Base-by-base conservation (phyloP, 2,797 vertebrate species). In the Hozukius guyotensis region DNA sequence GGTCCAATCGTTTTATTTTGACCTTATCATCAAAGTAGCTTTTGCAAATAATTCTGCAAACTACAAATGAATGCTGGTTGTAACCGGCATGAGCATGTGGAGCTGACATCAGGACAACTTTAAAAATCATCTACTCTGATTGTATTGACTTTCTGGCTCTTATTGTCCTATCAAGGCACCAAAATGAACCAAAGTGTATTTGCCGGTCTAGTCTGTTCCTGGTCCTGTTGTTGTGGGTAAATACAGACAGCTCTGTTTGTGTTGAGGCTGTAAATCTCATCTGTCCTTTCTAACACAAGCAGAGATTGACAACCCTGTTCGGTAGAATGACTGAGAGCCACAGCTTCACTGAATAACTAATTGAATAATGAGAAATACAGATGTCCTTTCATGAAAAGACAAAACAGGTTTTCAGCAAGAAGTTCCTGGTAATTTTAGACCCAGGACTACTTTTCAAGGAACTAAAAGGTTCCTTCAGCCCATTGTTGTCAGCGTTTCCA, bases 251-350 rank as follows among this genome's bases (percentile, higher is more conserved):
- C 70, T 82, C 10, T 78, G 69, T 86, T 85, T 85, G 76, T 53
- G 74, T 77, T 56, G 59, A 63, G 27, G 55, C 82, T 80, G 82
- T 88, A 82, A 66, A 69, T 85, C 24, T 70, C 38, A 31, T 87
- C 78, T 66, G 53, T 75, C 38, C 42, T 77, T 57, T 59, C 59
- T 79, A 85, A 87, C 52, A 76, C 11, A 5, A 63, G 73, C 63
- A 32, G 82, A 85, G 76, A 91, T 73, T 79, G 74, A 89, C 80
- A 84, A 29, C 57, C 64, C 72, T 87, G 83, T 91, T 87, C 86
- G 84, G 68, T 75, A 72, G 67, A 85, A 73, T 85, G 70, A 83
- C 82, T 85, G 78, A 77, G 67, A 83, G 82, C 80, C 67, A 32
- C 80, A 46, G 59, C 75, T 64, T 77, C 53, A 63, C 77, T 74